These are phyloP conservation scores for Colius striatus DNA, from an alignment of 2,113 vertebrate genomes.

Conservation along the genomic window DNA sequence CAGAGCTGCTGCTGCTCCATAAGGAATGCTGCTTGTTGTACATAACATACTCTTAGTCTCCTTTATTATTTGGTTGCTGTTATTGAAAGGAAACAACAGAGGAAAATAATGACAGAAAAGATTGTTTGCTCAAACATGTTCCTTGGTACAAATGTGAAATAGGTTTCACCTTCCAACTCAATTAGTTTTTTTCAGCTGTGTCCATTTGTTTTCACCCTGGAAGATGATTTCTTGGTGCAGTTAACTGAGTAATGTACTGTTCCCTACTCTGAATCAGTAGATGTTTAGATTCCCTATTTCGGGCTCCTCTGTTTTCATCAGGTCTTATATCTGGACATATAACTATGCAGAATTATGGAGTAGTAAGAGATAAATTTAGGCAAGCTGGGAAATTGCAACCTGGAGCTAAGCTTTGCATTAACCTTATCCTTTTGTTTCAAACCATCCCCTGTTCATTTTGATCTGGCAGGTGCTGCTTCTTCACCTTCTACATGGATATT, in stretches of 20 bases:
- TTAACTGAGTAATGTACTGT: neutral
- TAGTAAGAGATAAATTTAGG: neutral
- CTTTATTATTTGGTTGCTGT: neutral
- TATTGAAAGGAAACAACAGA: neutral
- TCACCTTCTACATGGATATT: neutral
- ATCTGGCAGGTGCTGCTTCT: neutral
- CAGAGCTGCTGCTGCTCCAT: neutral
- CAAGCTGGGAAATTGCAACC: neutral
- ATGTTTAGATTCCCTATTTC: neutral
- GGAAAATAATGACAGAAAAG: neutral
- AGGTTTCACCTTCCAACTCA: neutral
- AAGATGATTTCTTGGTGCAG: neutral
- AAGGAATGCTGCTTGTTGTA: neutral
- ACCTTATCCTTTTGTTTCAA: neutral
- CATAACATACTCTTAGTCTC: fast-evolving
- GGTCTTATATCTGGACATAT: neutral
- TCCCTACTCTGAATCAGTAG: neutral
- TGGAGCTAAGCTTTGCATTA: neutral
- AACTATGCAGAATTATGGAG: neutral
- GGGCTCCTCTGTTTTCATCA: neutral
- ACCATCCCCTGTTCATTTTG: neutral
- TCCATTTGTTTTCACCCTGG: neutral
- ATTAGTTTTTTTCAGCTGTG: neutral
- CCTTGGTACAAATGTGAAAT: neutral
- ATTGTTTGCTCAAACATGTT: neutral